Evolutionary conservation across 2,888 invertebrate species (phyloP).

Genomic region (Ptychoptera albimana): DNA sequence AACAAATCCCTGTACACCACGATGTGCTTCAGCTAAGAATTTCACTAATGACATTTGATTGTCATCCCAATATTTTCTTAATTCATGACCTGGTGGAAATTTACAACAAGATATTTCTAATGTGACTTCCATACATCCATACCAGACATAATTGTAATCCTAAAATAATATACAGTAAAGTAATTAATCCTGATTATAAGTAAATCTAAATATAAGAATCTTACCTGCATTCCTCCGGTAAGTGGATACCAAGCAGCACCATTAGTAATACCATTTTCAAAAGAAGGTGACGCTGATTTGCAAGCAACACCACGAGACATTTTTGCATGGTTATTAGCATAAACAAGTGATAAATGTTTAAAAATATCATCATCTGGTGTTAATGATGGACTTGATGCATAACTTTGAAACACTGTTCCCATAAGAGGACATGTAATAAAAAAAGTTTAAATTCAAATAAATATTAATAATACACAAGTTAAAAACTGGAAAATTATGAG

Average conservation of each 20-base stretch:
- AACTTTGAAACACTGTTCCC: slow-evolving; percentile 71
- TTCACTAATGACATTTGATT: slow-evolving; percentile 73
- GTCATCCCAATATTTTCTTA: slow-evolving; percentile 75
- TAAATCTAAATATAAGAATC: neutral
- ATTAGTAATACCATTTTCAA: slow-evolving; percentile 83
- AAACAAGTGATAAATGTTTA: slow-evolving; percentile 66
- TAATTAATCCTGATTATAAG: slow-evolving; percentile 2
- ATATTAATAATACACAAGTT: slow-evolving; percentile 4
- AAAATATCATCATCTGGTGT: slow-evolving; percentile 90
- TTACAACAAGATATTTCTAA: slow-evolving; percentile 90
- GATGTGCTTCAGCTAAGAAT: slow-evolving; percentile 71
- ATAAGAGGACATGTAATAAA: slow-evolving; percentile 37
- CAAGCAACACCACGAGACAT: slow-evolving; percentile 79
- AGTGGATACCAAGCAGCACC: slow-evolving; percentile 89
- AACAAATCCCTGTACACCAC: slow-evolving; percentile 80
- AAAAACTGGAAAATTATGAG: slow-evolving; percentile 8
- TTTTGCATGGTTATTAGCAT: slow-evolving; percentile 74
- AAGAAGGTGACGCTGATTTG: slow-evolving; percentile 56
- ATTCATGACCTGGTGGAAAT: slow-evolving; percentile 64
- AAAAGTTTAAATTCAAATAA: slow-evolving; percentile 10
- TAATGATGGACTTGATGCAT: slow-evolving; percentile 62
- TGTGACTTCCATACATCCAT: slow-evolving; percentile 91
- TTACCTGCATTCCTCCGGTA: slow-evolving; percentile 40
- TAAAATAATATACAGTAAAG: slow-evolving; percentile 60
- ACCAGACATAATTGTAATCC: slow-evolving; percentile 88